Base-by-base conservation (phyloP, 2,888 invertebrate genomes). In the Hydroisotoma schaefferi region DNA sequence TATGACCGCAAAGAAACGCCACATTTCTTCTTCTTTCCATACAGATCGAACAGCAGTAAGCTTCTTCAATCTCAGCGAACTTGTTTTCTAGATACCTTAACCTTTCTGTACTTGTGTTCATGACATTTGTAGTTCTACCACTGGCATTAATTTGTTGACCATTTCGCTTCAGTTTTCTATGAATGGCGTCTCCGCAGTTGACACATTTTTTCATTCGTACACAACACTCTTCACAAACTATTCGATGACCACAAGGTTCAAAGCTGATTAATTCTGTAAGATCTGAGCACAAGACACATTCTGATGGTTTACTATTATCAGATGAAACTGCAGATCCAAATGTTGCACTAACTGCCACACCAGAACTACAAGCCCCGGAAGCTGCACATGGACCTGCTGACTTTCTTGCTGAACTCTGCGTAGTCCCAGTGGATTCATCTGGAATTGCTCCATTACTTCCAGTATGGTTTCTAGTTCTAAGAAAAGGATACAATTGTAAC, bases 1-100 rank as follows among this genome's bases (percentile, higher is more conserved):
- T 87, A 74, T 92, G 92, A 1, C 92, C 92, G 74, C 92, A 92
- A n/a, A 90, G 80, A 76, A 92, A 92, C 23, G 87, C 90, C 22
- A 90, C 87, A 74, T 89, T 88, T 37, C 87, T 80, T 62, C 84
- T 82, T 33, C 88, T 80, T 74, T 92, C 91, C 90, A 92, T 89
- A 76, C 92, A 92, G 71, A 92, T 91, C 57, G 87, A 85, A 75
- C 92, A 92, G 75, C 86, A 85, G 73, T 88, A 86, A 20, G 88
- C 87, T 74, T 92, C 91, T 76, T 92, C 92, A 69, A 91, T 85
- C 77, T 91, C 90, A 44, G 87, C 87, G 62, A 91, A 85, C 77
- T 88, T 86, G 70, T 85, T 85, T 75, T 88, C 88, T 56, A 89
- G 77, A 73, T 84, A 85, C 2, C 84, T 80, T 75, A 87, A 77